Evolutionary conservation across 2,888 invertebrate species (phyloP), one percentile per base, ranked within the genome.

Genomic region (Micoletzkya japonica): DNA sequence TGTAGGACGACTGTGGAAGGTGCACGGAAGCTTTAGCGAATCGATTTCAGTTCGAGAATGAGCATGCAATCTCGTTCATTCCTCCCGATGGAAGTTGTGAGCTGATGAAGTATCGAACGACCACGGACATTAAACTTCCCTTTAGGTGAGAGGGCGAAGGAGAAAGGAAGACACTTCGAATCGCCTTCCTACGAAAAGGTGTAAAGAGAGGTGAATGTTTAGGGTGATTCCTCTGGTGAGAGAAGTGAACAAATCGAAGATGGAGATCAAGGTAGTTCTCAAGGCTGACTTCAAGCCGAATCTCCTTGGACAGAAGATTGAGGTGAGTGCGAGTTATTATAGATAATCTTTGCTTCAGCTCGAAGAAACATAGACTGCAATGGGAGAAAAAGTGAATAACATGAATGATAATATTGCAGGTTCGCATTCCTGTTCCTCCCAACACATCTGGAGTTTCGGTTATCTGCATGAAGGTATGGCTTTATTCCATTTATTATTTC

Each of bases 31-130:
- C n/a, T n/a, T n/a, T n/a, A n/a, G n/a, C n/a, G n/a, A n/a, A n/a
- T n/a, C n/a, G n/a, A n/a, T n/a, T n/a, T n/a, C n/a, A n/a, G 90
- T 98, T 98, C 87, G 98, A 99, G 89, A 97, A 96, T 0, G 98
- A 98, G 87, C 97, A 98, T 89, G 95, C 96, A 86, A 98, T 98
- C 86, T 95, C 95, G 82, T 68, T 98, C 89, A 97, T 99, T 85
- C 98, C 98, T 72, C 98, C 98, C 0, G 98, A 98, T 87, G 98
- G 98, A 58, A 97, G 98, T 89, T 98, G 95, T 86, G 98, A 99
- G 87, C 90, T 98, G 37, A 98, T 98, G 97, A 92, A 95, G 91
- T 98, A 98, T 88, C 92, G 98, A 74, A 98, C 97, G 70, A 98
- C 98, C 36, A 98, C 98, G 88, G 98, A 98, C 88, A 98, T 98